Percentiles rank a stretch among this genome's conserved stretches.
These are phyloP conservation scores for Lepas anatifera DNA, from an alignment of 2,888 invertebrate genomes.

Conservation along the genomic window DNA sequence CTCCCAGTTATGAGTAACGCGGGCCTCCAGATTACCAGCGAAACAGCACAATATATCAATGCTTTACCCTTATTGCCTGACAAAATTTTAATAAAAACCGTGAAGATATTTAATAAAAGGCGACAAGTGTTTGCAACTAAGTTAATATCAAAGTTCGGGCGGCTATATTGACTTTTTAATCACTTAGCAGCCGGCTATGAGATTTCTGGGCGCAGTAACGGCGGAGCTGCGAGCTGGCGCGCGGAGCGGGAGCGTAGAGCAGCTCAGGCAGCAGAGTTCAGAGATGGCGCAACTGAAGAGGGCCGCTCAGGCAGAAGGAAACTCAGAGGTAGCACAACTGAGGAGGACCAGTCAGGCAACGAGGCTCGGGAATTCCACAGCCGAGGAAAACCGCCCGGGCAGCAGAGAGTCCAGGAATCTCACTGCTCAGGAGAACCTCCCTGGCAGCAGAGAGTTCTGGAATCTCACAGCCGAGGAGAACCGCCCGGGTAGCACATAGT, in stretches of 20 bases:
- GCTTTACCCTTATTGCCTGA: slow-evolving; percentile 10
- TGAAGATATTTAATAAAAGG: slow-evolving; percentile 11
- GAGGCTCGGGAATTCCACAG: too few relatives aligned
- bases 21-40: neutral
- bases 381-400: too few relatives aligned
- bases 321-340: neutral
- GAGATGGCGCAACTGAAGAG: neutral
- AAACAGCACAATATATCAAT: slow-evolving; percentile 12
- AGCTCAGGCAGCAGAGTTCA: neutral
- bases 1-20: slow-evolving; percentile 8
- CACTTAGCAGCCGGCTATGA: slow-evolving; percentile 7
- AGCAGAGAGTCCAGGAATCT: too few relatives aligned
- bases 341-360: neutral
- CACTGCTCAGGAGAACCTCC: too few relatives aligned
- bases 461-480: too few relatives aligned
- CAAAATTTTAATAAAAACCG: slow-evolving; percentile 9
- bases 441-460: too few relatives aligned
- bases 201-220: neutral
- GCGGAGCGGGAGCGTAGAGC: neutral
- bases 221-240: too few relatives aligned
- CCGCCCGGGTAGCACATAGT: too few relatives aligned
- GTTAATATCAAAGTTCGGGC: neutral
- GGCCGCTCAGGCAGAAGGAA: neutral
- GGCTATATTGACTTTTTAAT: slow-evolving; percentile 12
- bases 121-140: slow-evolving; percentile 12